These are phyloP conservation scores for Chrysolina americana DNA, from an alignment of 2,888 invertebrate species.

Conservation along the genomic window DNA sequence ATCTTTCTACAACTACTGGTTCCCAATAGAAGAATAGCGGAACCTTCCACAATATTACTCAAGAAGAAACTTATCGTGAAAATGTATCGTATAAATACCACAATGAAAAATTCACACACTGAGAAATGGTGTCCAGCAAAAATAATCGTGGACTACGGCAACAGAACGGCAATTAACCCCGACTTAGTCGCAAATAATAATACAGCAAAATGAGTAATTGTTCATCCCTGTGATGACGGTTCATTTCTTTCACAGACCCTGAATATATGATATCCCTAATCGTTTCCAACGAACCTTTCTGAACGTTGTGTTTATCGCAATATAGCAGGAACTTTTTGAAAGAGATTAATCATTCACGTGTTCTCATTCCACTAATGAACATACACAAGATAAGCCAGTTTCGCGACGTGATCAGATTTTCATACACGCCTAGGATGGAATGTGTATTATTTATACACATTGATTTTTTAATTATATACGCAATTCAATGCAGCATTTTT, in stretches of 20 bases:
- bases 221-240: not conserved
- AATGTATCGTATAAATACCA: no score
- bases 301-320: conserved; percentile 4
- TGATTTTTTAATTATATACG: no score
- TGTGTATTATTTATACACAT: no score
- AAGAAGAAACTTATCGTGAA: no score
- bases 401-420: not conserved
- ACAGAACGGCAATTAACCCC: not conserved
- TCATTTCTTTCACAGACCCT: conserved; percentile 5
- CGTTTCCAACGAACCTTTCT: conserved; percentile 3
- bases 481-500: no score
- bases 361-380: conserved; percentile 13
- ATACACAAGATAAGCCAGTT: conserved; percentile 5
- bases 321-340: conserved; percentile 4
- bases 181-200: not conserved
- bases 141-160: no score
- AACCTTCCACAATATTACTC: no score
- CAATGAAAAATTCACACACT: no score
- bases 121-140: no score
- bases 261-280: conserved; percentile 6
- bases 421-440: not conserved
- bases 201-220: not conserved
- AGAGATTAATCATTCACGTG: conserved; percentile 4
- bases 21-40: no score
- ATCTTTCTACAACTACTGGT: no score